Conservation (phyloP, 2,113 vertebrate species). For the Morone saxatilis region DNA sequence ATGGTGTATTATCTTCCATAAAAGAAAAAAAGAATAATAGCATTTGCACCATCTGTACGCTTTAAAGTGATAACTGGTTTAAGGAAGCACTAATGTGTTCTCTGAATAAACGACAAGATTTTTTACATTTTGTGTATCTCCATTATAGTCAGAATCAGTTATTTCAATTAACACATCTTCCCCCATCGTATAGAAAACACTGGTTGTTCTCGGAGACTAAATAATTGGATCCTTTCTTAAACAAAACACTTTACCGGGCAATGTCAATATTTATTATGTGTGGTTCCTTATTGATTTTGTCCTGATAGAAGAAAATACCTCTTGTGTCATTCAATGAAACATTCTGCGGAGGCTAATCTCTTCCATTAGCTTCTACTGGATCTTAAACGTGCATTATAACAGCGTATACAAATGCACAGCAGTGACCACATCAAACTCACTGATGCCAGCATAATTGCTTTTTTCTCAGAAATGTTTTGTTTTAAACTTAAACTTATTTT, state of each 20-base stretch:
- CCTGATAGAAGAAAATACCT: slow-evolving; percentile 10
- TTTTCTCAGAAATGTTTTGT: neutral
- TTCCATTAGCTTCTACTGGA: neutral
- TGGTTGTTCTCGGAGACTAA: slow-evolving; percentile 26
- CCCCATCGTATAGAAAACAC: slow-evolving; percentile 36
- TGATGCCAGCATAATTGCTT: neutral
- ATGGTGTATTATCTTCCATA: slow-evolving; percentile 74
- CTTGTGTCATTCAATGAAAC: slow-evolving; percentile 1
- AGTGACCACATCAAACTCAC: slow-evolving; percentile 20
- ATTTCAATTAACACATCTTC: slow-evolving; percentile 58
- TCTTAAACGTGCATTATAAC: slow-evolving; percentile 9
- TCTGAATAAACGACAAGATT: slow-evolving; percentile 80
- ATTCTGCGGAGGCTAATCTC: slow-evolving; percentile 23
- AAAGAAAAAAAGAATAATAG: slow-evolving; percentile 53
- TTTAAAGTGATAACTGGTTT: slow-evolving; percentile 75
- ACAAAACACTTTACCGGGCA: slow-evolving; percentile 31
- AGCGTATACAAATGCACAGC: slow-evolving; percentile 18
- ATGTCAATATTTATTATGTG: slow-evolving; percentile 39
- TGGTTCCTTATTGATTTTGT: slow-evolving; percentile 41
- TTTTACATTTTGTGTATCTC: slow-evolving; percentile 74
- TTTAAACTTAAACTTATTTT: neutral
- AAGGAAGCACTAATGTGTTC: slow-evolving; percentile 82
- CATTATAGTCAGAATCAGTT: slow-evolving; percentile 63
- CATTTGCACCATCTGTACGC: slow-evolving; percentile 74
- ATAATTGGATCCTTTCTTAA: slow-evolving; percentile 22